These are phyloP conservation scores for Drosophila algonquin DNA, from an alignment of 2,888 invertebrate species.

Conservation along the genomic window DNA sequence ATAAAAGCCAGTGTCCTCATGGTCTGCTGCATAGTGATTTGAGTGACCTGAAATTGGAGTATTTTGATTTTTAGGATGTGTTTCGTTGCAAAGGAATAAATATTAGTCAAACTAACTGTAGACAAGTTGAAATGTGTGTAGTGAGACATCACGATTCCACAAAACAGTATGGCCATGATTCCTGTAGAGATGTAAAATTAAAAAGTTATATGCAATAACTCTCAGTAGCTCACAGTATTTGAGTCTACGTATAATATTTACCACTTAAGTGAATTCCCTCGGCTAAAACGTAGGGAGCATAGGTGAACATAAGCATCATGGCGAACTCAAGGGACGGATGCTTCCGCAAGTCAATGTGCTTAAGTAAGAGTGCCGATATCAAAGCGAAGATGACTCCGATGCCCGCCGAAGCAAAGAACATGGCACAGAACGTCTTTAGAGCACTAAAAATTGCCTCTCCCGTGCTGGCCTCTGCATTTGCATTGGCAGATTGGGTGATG, in stretches of 20 bases:
- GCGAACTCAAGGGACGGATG: constrained; percentile 99
- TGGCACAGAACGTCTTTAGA: constrained; percentile 94
- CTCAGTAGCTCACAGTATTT: too few relatives aligned
- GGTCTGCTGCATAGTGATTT: constrained; percentile 99
- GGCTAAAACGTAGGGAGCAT: constrained; percentile 98
- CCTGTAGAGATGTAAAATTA: constrained; percentile 80
- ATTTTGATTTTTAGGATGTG: background rate
- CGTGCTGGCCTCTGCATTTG: constrained; percentile 87
- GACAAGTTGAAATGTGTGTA: constrained; percentile 99
- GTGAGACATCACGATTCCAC: constrained; percentile 99
- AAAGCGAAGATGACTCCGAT: constrained; percentile 98
- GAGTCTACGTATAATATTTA: background rate
- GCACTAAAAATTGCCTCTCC: constrained; percentile 94
- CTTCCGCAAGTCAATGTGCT: constrained; percentile 97
- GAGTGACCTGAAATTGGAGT: constrained; percentile 88
- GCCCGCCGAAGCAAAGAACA: constrained; percentile 99
- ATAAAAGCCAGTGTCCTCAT: constrained; percentile 98
- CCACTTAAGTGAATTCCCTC: constrained; percentile 97
- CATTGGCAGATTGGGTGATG: constrained; percentile 89
- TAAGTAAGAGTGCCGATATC: constrained; percentile 94
- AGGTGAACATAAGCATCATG: constrained; percentile 99
- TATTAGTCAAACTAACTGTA: constrained; percentile 84
- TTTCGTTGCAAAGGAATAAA: background rate
- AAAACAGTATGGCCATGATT: constrained; percentile 99
- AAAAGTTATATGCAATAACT: background rate